Evolutionary conservation across 2,888 invertebrate species (phyloP).

Genomic region (Lasioglossum villosulum): DNA sequence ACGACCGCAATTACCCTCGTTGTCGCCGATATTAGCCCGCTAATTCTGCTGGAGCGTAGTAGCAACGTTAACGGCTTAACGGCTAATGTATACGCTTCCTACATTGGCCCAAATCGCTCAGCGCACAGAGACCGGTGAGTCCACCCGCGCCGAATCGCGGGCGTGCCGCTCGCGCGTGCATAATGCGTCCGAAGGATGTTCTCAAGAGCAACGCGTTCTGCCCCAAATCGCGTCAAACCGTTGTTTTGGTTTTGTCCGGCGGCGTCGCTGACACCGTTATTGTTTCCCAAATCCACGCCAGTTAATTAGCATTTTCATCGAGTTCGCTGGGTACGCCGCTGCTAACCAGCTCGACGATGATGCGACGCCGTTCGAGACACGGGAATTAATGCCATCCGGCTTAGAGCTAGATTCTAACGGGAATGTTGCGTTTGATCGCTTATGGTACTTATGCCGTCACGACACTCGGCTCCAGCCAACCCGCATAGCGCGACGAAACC

Average conservation of each 20-base stretch:
- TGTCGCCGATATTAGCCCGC: constrained; percentile 35
- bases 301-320: constrained; percentile 69
- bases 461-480: too few species aligned
- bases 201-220: constrained; percentile 19
- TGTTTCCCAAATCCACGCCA: constrained; percentile 52
- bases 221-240: background rate
- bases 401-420: background rate
- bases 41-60: constrained; percentile 36
- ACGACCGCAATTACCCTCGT: constrained; percentile 37
- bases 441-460: background rate
- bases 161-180: constrained; percentile 19
- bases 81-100: constrained; percentile 27
- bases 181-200: constrained; percentile 42
- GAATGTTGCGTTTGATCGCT: background rate
- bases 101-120: constrained; percentile 10
- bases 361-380: constrained; percentile 16
- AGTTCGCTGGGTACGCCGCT: constrained; percentile 29
- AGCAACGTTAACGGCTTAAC: constrained; percentile 38
- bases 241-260: constrained; percentile 54
- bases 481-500: background rate
- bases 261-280: constrained; percentile 37
- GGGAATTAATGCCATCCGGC: constrained; percentile 23
- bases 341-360: constrained; percentile 13
- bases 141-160: background rate
- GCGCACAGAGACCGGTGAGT: background rate